A percentile compares a stretch with the other conserved stretches of the same genome.
Evolutionary conservation across 2,888 invertebrate species (phyloP).

Genomic region (Tryphoninae sp.): DNA sequence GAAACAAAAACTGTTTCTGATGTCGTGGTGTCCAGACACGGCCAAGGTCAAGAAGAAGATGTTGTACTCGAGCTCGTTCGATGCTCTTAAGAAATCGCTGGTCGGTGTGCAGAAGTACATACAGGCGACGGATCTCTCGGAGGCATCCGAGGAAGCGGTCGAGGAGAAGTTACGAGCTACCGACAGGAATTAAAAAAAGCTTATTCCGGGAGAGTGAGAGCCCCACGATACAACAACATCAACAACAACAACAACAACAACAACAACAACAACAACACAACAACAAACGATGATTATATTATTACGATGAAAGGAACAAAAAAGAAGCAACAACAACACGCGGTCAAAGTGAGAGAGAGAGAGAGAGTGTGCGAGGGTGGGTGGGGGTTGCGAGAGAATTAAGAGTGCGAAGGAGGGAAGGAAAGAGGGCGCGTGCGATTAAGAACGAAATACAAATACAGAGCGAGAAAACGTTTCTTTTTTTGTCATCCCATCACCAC

Average conservation of each 20-base stretch:
- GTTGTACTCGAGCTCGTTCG: constrained; percentile 96
- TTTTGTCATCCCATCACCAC: constrained; percentile 31
- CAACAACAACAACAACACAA: constrained; percentile 68
- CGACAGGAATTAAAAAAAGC: constrained; percentile 89
- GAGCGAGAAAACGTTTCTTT: constrained; percentile 63
- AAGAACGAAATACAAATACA: constrained; percentile 61
- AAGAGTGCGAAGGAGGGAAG: constrained; percentile 36
- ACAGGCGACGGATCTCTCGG: constrained; percentile 97
- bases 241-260: constrained; percentile 63
- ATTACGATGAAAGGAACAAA: constrained; percentile 72
- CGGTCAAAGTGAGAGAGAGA: constrained; percentile 54
- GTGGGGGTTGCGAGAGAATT: constrained; percentile 6
- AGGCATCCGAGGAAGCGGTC: constrained; percentile 96
- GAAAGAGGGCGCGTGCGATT: constrained; percentile 52
- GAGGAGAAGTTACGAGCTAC: constrained; percentile 97
- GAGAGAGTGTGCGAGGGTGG: constrained; percentile 22
- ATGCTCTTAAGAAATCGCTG: constrained; percentile 97
- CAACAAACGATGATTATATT: constrained; percentile 73
- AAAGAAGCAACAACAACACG: constrained; percentile 70
- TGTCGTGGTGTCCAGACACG: constrained; percentile 99
- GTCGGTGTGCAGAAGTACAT: constrained; percentile 98
- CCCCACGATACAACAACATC: constrained; percentile 65
- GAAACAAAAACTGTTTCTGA: constrained; percentile 98
- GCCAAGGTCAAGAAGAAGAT: constrained; percentile 94
- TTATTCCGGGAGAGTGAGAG: constrained; percentile 68